A percentile compares a stretch with the other conserved stretches of the same genome.
Evolutionary conservation across 2,113 vertebrate genomes (phyloP).

Genomic region (Menura novaehollandiae): DNA sequence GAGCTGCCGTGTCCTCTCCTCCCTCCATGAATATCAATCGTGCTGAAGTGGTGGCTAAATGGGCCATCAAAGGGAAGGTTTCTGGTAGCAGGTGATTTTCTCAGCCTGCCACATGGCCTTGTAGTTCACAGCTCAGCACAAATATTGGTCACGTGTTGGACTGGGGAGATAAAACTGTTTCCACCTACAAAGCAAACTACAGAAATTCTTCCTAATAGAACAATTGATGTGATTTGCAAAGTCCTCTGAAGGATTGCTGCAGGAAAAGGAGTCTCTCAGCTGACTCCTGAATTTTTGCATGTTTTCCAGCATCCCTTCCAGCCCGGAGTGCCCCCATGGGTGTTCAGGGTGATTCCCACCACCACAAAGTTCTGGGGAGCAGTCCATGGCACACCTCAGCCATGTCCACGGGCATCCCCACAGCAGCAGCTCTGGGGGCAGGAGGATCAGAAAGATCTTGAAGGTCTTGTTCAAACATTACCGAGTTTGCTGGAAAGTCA

Average conservation of each 20-base stretch:
- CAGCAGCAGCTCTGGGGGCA: fast-evolving
- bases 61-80: background rate
- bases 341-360: background rate
- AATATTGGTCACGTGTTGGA: fast-evolving
- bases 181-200: background rate
- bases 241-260: background rate
- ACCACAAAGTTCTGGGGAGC: background rate
- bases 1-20: background rate
- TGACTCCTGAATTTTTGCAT: background rate
- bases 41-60: background rate
- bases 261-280: background rate
- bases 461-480: background rate
- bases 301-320: background rate
- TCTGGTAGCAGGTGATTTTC: background rate
- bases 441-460: background rate
- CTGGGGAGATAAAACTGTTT: background rate
- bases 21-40: background rate
- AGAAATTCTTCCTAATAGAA: fast-evolving
- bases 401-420: fast-evolving
- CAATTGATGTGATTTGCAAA: background rate
- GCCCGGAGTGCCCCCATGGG: fast-evolving
- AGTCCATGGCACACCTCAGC: background rate
- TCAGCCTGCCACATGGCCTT: background rate
- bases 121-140: background rate
- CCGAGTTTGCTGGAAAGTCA: background rate